Base-by-base conservation (phyloP, 2,797 vertebrate genomes). In the Sebastes melanostomus region DNA sequence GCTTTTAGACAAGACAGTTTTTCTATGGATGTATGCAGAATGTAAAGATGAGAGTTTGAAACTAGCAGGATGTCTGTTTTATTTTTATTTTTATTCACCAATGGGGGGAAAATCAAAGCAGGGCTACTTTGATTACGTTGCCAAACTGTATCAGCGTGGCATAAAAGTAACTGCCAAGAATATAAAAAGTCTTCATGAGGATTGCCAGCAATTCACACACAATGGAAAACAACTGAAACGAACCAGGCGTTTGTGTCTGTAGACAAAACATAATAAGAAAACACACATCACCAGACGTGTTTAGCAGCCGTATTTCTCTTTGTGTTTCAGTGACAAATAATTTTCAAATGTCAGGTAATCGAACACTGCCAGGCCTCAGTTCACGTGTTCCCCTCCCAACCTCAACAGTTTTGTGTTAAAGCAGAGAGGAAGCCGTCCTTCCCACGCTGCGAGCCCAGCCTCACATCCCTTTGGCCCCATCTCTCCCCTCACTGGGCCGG, bases 361-460 rank as follows among this genome's bases (percentile, higher is more conserved):
- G 12, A 66, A 27, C 24, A 12, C 70, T 36, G 32, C 16, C 52
- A 68, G 52, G 56, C 61, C 72, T 79, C 24, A 6, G 67, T 42
- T 82, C 32, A 32, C n/a, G 4, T 70, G 24, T 38, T 38, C 36
- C 60, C 22, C 36, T 0, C 18, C 42, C 14, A 16, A 6, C 11
- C 11, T 54, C 27, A 30, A 13, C 66, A 29, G 54, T 76, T 68
- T 52, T 42, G 71, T 29, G 61, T 52, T 63, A 50, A 2, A 38
- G 61, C 71, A 16, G 27, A 38, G 74, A 82, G 72, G 87, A 87
- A 81, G 76, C 30, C 2, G 56, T 66, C 29, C 77, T 89, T 89
- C 87, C 79, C 89, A 84, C 84, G 46, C 86, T 77, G 78, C 72
- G 70, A 72, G 76, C 84, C 18, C 77, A 42, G 75, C 71, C 69